Evolutionary conservation across 2,888 invertebrate species (phyloP).

Genomic region (Mycalesis mineus): DNA sequence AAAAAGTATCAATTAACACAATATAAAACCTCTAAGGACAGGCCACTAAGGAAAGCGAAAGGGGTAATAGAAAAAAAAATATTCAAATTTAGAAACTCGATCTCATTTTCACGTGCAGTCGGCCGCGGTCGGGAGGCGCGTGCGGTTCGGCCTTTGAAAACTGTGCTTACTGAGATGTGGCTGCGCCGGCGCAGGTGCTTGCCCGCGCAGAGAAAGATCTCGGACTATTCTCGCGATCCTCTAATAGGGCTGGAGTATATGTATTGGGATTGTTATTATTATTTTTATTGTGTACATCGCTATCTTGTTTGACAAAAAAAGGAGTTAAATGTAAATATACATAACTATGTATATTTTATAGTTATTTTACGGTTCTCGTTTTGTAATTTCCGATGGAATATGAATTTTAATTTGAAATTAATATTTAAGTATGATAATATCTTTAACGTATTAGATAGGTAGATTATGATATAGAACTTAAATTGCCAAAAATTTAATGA

Average conservation of each 20-base stretch:
- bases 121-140: slow-evolving; percentile 52
- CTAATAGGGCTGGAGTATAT: slow-evolving; percentile 9
- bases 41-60: slow-evolving; percentile 7
- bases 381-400: background rate
- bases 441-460: too few relatives aligned
- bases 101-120: slow-evolving; percentile 62
- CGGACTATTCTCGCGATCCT: slow-evolving; percentile 16
- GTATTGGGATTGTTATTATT: slow-evolving; percentile 1
- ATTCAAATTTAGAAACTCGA: slow-evolving; percentile 51
- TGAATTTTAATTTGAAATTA: background rate
- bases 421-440: background rate
- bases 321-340: background rate
- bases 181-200: slow-evolving; percentile 38
- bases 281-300: background rate
- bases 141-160: slow-evolving; percentile 59
- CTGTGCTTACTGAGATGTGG: slow-evolving; percentile 47
- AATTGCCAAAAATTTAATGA: too few relatives aligned
- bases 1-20: slow-evolving; percentile 15
- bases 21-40: slow-evolving; percentile 10
- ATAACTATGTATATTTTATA: background rate
- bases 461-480: too few relatives aligned
- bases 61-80: slow-evolving; percentile 25
- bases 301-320: background rate
- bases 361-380: background rate
- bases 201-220: slow-evolving; percentile 34